A percentile compares a stretch with the other conserved stretches of the same genome.
Conservation (phyloP, 37 sponge, comb jelly and placozoan genomes). For the Spongilla lacustris region DNA sequence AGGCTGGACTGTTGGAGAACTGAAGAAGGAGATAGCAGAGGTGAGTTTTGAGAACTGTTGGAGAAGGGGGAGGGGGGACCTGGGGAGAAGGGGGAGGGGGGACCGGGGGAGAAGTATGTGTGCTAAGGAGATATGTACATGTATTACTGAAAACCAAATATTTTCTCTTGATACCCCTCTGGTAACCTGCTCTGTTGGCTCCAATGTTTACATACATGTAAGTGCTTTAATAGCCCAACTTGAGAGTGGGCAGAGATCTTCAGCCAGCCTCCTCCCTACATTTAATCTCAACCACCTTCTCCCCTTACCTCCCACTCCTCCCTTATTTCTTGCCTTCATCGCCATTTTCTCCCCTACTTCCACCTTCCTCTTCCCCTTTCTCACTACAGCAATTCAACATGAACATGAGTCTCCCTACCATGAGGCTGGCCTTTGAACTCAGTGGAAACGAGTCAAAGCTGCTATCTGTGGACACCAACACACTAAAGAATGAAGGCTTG, state of each 20-base stretch:
- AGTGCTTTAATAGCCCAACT: too few relatives aligned
- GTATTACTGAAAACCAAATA: neutral
- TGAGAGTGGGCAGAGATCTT: too few relatives aligned
- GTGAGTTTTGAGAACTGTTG: too few relatives aligned
- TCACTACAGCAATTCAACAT: neutral
- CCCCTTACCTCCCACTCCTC: neutral
- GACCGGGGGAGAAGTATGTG: too few relatives aligned
- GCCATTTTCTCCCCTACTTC: neutral
- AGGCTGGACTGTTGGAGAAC: slow-evolving; percentile 59
- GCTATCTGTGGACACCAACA: neutral
- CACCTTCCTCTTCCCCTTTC: neutral
- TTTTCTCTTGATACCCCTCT: too few relatives aligned
- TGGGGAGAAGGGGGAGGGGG: too few relatives aligned
- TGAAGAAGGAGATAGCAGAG: slow-evolving; percentile 48
- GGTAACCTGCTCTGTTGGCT: too few relatives aligned
- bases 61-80: neutral
- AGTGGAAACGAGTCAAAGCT: neutral
- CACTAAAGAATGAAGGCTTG: slow-evolving; percentile 66
- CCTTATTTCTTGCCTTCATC: neutral
- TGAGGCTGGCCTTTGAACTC: neutral
- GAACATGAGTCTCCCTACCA: neutral
- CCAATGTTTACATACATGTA: too few relatives aligned
- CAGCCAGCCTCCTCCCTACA: too few relatives aligned
- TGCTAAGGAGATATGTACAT: too few relatives aligned
- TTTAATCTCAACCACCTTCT: neutral